Base-by-base conservation (phyloP, 2,797 vertebrate species). In the Lepidocolaptes lacrymiger region DNA sequence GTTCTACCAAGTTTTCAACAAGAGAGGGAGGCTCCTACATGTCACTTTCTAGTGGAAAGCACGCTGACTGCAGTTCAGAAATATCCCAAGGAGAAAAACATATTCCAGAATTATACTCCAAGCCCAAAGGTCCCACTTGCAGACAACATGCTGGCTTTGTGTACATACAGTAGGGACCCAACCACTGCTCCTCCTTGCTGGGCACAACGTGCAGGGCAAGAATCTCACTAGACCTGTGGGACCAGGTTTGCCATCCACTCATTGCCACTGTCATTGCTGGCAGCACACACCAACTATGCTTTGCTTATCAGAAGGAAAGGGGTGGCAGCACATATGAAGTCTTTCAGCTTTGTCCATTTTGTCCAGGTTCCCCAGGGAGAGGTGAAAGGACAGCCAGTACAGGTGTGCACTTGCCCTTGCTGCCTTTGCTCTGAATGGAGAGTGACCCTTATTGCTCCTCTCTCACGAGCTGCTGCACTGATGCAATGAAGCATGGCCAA, bases 161-260 rank as follows among this genome's bases (percentile, higher is more conserved):
- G 82, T 89, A 72, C 59, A 69, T 32, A 63, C 26, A 93, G 58
- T 18, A 75, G 59, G 63, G 72, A 91, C 66, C 51, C 41, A 93
- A 91, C 52, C 32, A 26, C 34, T 59, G 54, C 86, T 93, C 68
- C 59, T 89, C 58, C 75, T 88, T 4, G 1, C 2, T 39, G 43
- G 44, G 84, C 51, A 88, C 73, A 88, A 77, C 51, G 21, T 2
- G 2, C 74, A 93, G 49, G 77, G 74, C 79, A 95, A 46, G 89
- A 95, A 96, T 96, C 87, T 94, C 88, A 91, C 92, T 24, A 67
- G 93, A 97, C 97, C 82, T 96, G 95, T 55, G 79, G 52, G 85
- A 87, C 71, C 51, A 87, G 94, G 62, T 96, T 92, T 93, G 77
- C 82, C 87, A 94, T 66, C 74, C 91, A 85, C 83, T 74, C 63